Conservation (phyloP, 2,797 vertebrate species). For the Acrocephalus scirpaceus region DNA sequence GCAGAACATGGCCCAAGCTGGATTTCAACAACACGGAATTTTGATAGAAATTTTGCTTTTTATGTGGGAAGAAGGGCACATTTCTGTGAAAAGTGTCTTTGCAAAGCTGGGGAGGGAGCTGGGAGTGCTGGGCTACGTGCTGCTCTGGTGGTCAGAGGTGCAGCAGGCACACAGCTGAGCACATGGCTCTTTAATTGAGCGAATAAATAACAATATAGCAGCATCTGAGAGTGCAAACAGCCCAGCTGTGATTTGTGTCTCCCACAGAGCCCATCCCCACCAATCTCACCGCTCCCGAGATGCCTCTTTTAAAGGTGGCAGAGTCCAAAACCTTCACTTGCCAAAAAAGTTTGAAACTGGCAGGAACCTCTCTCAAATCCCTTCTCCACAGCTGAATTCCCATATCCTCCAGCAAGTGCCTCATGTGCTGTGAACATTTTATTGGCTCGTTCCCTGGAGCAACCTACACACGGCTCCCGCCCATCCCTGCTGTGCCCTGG, state of each 20-base stretch:
- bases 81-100: not conserved
- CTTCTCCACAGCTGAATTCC: not conserved
- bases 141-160: not conserved
- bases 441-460: not conserved
- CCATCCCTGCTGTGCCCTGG: not conserved
- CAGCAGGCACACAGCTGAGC: not conserved
- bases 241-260: not conserved
- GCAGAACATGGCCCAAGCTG: not conserved
- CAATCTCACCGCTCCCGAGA: not conserved
- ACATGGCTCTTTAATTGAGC: not conserved
- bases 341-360: slow-evolving; percentile 24
- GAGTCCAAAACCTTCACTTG: not conserved
- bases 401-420: not conserved
- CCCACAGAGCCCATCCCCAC: not conserved
- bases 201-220: not conserved
- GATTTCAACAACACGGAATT: not conserved
- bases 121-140: not conserved
- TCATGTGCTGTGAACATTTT: not conserved
- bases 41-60: not conserved
- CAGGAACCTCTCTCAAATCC: not conserved
- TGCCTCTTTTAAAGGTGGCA: not conserved
- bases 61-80: not conserved
- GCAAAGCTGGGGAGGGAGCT: not conserved
- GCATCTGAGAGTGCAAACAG: not conserved
- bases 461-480: not conserved